Evolutionary conservation across 2,113 vertebrate genomes (phyloP).

Genomic region (Saguinus midas): DNA sequence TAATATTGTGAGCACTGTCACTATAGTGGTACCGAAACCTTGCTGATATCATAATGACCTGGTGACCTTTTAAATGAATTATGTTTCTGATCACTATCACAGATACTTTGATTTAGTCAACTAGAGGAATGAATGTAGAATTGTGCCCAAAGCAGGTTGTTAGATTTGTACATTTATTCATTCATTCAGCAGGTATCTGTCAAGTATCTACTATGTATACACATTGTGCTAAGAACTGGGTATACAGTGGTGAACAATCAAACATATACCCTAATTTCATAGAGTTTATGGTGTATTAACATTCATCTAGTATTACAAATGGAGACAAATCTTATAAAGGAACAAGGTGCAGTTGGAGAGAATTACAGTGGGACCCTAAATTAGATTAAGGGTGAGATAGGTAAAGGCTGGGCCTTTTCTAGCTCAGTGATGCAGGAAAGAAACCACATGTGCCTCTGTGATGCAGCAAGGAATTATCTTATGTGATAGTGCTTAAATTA

Average conservation of each 20-base stretch:
- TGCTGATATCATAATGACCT: neutral
- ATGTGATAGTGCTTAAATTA: neutral
- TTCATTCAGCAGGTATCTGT: neutral
- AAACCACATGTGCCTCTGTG: neutral
- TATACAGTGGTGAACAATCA: neutral
- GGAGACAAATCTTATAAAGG: neutral
- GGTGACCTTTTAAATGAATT: neutral
- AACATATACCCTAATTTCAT: neutral
- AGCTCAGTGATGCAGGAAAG: neutral
- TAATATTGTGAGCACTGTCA: neutral
- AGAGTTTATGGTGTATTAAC: neutral
- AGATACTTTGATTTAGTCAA: neutral
- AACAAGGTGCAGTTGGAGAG: neutral
- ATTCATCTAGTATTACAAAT: neutral
- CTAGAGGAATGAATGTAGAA: neutral
- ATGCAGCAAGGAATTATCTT: neutral
- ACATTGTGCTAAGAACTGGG: neutral
- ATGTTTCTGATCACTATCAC: neutral
- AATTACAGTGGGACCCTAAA: neutral
- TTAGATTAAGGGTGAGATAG: neutral
- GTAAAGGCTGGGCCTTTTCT: neutral
- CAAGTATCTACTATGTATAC: neutral
- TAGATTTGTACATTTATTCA: neutral
- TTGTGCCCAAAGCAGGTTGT: neutral
- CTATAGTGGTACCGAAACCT: neutral